A percentile compares a stretch with the other conserved stretches of the same genome.
These are phyloP conservation scores for Spialia ferax DNA, from an alignment of 2,888 invertebrate species.

Conservation along the genomic window DNA sequence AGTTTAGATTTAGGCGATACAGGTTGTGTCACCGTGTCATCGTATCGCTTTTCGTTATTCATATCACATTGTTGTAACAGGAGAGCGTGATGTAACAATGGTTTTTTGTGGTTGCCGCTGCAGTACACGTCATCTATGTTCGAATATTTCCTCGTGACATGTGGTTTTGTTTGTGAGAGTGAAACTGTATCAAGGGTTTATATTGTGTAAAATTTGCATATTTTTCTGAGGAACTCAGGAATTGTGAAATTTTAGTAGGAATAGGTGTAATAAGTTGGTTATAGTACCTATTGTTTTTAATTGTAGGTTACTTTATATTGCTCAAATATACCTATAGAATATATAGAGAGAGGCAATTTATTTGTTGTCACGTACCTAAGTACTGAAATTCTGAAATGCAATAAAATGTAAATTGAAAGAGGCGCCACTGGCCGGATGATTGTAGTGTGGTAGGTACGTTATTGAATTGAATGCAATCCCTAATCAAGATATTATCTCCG, in stretches of 20 bases:
- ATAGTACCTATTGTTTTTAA: too few species aligned
- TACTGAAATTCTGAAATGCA: not conserved
- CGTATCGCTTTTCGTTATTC: constrained; percentile 38
- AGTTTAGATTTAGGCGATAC: constrained; percentile 31
- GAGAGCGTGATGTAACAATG: constrained; percentile 33
- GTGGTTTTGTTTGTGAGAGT: constrained; percentile 8
- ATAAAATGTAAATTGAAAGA: not conserved
- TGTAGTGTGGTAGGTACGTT: not conserved
- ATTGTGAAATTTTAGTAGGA: too few species aligned
- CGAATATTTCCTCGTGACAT: constrained; percentile 19
- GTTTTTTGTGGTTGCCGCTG: constrained; percentile 21
- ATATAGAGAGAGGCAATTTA: not conserved
- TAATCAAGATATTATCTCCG: constrained; percentile 32
- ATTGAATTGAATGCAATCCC: constrained; percentile 24
- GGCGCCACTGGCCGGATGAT: not conserved
- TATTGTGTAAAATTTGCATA: not conserved
- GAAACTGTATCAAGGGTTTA: not conserved
- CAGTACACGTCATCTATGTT: constrained; percentile 16
- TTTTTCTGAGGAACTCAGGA: not conserved
- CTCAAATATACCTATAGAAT: too few species aligned
- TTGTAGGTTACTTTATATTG: too few species aligned
- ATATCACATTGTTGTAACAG: constrained; percentile 35
- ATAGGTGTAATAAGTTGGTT: too few species aligned
- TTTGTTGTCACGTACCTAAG: not conserved
- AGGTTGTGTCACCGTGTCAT: constrained; percentile 36